phyloP scores from a whole-genome alignment of 2,797 vertebrate genomes.

The Spinus pinus region DNA sequence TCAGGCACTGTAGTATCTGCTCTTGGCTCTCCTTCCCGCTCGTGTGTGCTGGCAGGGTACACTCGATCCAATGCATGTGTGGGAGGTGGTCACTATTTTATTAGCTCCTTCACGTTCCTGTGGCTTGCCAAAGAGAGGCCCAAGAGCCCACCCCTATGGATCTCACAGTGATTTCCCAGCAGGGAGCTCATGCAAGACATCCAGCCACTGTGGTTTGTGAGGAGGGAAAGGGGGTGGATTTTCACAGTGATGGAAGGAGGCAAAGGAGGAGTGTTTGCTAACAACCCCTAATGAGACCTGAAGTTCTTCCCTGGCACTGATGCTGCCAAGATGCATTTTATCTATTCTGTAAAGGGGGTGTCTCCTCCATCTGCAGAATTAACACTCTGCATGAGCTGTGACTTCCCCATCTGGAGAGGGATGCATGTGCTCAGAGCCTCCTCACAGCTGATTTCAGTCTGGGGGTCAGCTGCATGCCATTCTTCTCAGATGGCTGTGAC shows the following conservation, averaged over 20 bases:
- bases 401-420: background rate
- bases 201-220: background rate
- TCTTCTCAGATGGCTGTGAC: background rate
- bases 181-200: background rate
- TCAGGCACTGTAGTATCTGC: accelerated
- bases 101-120: background rate
- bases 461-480: background rate
- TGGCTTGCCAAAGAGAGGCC: background rate
- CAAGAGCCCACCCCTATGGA: background rate
- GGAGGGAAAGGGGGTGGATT: background rate
- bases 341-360: background rate
- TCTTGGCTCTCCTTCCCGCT: background rate
- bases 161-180: background rate
- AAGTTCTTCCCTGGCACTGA: background rate
- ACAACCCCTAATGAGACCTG: background rate
- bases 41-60: background rate
- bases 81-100: background rate
- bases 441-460: background rate
- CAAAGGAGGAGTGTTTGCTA: background rate
- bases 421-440: background rate
- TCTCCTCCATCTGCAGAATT: background rate
- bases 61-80: background rate
- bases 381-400: background rate
- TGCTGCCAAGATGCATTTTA: background rate
- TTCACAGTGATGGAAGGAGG: background rate